phyloP scores from a whole-genome alignment of 92 coral and sea anemone genomes.

The Pocillopora meandrina region DNA sequence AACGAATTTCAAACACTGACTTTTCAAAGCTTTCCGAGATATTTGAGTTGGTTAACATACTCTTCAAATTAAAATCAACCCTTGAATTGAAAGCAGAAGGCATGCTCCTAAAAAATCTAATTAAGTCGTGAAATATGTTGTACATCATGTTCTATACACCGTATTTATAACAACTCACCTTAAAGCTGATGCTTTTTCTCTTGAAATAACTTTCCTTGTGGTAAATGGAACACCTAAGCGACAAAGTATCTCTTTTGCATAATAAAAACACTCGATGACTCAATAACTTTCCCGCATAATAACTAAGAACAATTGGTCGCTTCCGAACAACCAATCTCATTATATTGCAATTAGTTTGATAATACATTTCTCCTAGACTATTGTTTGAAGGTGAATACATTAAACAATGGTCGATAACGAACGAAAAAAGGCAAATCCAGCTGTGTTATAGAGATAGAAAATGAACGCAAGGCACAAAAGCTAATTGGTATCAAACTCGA shows the following conservation, averaged over 20 bases:
- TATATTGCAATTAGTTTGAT: conserved; percentile 36
- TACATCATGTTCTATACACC: not conserved
- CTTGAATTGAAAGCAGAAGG: not conserved
- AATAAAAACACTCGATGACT: conserved; percentile 10
- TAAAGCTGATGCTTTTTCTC: conserved; percentile 3
- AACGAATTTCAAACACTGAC: too few species aligned
- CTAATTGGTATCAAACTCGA: not conserved
- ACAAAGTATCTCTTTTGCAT: conserved; percentile 7
- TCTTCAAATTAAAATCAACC: too few species aligned
- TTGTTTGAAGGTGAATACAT: not conserved
- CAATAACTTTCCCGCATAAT: conserved; percentile 31
- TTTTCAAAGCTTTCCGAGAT: too few species aligned
- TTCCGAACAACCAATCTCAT: conserved; percentile 25
- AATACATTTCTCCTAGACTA: conserved; percentile 26
- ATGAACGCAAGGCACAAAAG: not conserved
- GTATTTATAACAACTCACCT: conserved; percentile 22
- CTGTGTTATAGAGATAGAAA: not conserved
- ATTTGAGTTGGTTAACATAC: too few species aligned
- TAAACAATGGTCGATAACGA: conserved; percentile 15
- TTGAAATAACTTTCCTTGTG: conserved; percentile 21
- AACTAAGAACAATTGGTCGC: conserved; percentile 27
- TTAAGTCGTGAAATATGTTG: too few species aligned
- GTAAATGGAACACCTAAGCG: not conserved
- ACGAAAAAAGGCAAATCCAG: conserved; percentile 7
- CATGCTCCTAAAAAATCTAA: too few species aligned